Evolutionary conservation across 2,113 vertebrate genomes (phyloP), one percentile per base, ranked within the genome.

Genomic region (Otolemur garnettii): DNA sequence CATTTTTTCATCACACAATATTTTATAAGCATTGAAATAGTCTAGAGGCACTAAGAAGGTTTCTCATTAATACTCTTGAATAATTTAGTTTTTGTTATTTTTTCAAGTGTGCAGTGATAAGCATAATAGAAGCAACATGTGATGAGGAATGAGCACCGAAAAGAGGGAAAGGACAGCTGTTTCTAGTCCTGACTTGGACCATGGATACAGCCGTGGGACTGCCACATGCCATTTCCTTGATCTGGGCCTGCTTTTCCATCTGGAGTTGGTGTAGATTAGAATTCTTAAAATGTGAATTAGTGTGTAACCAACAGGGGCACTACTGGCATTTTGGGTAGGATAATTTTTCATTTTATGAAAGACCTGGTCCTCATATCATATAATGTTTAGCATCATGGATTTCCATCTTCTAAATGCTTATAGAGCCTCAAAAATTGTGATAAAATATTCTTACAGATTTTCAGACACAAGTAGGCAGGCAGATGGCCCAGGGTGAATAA

Each of bases 311-410:
- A 74, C 33, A 66, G 45, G 19, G 57, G 53, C 15, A 7, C 18
- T 66, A 33, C 57, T 59, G 18, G 7, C n/a, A 72, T 92, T 87
- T 55, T 17, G 57, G 50, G 50, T 68, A 50, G 22, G 19, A 12
- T 92, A 45, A 64, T 42, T 81, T 62, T 90, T 94, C 42, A 33
- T 35, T 74, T 80, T 69, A 53, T 35, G 26, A 35, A 81, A 92
- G n/a, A 18, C 53, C 17, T 57, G 22, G 55, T 74, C 35, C 13
- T 84, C 21, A 15, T 66, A 50, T 53, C 35, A 68, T 2, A 3
- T 71, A 10, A 75, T 35, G 7, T 53, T 93, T 66, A 85, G 18
- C 6, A 22, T 68, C n/a, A 53, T 15, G 35, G 13, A 22, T 42
- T 10, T 11, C n/a, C 42, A 82, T 0, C 13, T 90, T 91, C 38